Evolutionary conservation across 1,140 invertebrate genomes (phyloP).

Genomic region (Acromyrmex charruanus): DNA sequence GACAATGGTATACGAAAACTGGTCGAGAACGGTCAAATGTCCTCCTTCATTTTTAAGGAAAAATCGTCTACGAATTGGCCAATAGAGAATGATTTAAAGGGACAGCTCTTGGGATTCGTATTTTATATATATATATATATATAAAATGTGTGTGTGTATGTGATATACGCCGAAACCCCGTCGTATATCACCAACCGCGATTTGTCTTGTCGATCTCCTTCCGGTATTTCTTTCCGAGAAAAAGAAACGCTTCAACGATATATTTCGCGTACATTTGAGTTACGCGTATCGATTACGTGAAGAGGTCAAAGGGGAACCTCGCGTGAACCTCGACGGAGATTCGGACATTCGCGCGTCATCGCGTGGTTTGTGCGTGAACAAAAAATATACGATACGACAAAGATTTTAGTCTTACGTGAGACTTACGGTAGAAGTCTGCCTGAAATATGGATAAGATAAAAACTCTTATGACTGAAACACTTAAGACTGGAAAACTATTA

Average conservation of each 20-base stretch:
- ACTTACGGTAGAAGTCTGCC: no score
- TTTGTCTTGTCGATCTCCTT: conserved; percentile 29
- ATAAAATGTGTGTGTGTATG: no score
- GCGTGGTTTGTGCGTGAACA: not conserved
- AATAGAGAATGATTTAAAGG: not conserved
- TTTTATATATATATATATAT: no score
- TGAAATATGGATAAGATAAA: no score
- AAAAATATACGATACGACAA: not conserved
- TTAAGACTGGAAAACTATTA: no score
- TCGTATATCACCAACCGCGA: not conserved
- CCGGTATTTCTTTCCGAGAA: not conserved
- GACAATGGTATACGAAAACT: not conserved
- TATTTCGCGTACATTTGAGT: conserved; percentile 3
- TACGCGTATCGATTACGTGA: conserved; percentile 15
- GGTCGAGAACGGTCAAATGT: not conserved
- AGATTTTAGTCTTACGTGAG: not conserved
- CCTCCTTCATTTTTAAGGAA: not conserved
- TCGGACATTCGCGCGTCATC: conserved; percentile 24
- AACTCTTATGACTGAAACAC: no score
- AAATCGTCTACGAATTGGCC: not conserved
- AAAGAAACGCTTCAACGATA: not conserved
- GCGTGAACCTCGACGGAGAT: conserved; percentile 18
- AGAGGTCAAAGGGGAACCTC: conserved; percentile 31
- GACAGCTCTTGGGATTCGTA: not conserved
- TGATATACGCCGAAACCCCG: not conserved